Percentiles rank a stretch among this genome's conserved stretches.
phyloP scores from a whole-genome alignment of 2,888 invertebrate species.

The Calameuta idolon region DNA sequence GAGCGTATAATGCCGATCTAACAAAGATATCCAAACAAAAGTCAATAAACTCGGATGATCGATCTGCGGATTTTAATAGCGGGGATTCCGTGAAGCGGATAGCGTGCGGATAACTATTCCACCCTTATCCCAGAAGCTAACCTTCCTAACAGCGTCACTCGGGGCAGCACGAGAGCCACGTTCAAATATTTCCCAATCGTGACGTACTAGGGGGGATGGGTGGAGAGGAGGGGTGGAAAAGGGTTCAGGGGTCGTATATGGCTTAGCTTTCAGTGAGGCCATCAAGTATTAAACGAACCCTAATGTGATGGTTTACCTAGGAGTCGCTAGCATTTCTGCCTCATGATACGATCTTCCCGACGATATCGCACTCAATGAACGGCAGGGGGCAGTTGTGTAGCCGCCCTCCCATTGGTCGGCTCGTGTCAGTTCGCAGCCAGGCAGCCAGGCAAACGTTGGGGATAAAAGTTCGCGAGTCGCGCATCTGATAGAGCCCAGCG shows the following conservation, averaged over 20 bases:
- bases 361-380: background rate
- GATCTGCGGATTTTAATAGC: background rate
- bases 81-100: constrained; percentile 48
- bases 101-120: constrained; percentile 49
- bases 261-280: background rate
- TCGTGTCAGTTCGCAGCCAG: background rate
- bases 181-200: constrained; percentile 22
- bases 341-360: constrained; percentile 20
- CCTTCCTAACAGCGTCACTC: background rate
- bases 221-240: background rate
- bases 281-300: background rate
- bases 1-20: background rate
- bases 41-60: background rate
- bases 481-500: background rate
- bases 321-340: constrained; percentile 7
- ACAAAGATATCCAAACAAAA: background rate
- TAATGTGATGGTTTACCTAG: constrained; percentile 19
- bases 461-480: constrained; percentile 1
- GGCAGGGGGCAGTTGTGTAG: background rate
- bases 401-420: background rate
- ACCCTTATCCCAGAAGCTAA: constrained; percentile 18
- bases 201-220: background rate
- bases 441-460: background rate
- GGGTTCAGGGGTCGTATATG: background rate
- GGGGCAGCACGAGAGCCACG: constrained; percentile 21